Evolutionary conservation across 2,888 invertebrate species (phyloP), one percentile per base, ranked within the genome.

Genomic region (Tholera decimalis): DNA sequence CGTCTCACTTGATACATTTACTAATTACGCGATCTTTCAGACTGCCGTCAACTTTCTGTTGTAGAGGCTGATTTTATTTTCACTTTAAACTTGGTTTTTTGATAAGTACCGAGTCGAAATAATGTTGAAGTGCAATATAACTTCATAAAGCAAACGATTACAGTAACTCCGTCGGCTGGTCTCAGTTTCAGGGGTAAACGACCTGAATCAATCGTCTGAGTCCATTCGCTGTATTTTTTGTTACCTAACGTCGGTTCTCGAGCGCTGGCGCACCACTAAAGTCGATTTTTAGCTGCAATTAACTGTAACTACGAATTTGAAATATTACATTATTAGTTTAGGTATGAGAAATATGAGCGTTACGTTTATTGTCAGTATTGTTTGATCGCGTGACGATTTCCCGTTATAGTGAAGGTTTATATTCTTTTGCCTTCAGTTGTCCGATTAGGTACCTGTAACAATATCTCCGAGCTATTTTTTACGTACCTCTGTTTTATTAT

Each of bases 171-270:
- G 82, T 80, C 79, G 72, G 83, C 58, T 80, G 68, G 78, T 78
- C 84, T 83, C 84, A 75, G 88, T 89, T 92, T 90, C 83, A 89
- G 89, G 80, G 93, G 93, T 93, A 87, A 93, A 83, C 82, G 94
- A 91, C 93, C 94, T 76, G 83, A 84, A 81, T 89, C 91, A 91
- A 91, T 93, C 87, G 91, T 80, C 84, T 82, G 86, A 80, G 83
- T 83, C 85, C 85, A 83, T 83, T 86, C 83, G 82, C 76, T 66
- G 67, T 65, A 76, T 80, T 82, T 82, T 82, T 82, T 82, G 83
- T 82, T 80, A 69, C 74, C 69, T 63, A 82, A 82, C 69, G 58
- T 55, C 30, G 44, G 55, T 62, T 49, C 47, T 75, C 51, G 41
- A 59, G 39, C 56, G 63, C 73, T 51, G 54, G 65, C 64, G 64